phyloP scores from a whole-genome alignment of 2,888 invertebrate species.

The Nemurella pictetii region DNA sequence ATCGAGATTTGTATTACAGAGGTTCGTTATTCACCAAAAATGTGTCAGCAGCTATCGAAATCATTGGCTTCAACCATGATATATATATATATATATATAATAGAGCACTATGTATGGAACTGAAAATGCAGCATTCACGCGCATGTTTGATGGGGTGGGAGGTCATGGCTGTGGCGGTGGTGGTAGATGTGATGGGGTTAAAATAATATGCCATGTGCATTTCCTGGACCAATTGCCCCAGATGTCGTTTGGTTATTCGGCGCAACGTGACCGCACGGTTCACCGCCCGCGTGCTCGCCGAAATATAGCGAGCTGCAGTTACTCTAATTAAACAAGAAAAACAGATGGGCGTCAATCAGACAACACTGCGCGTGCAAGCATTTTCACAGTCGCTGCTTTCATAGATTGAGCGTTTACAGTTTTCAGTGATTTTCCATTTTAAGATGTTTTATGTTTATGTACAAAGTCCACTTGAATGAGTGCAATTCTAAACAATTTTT shows the following conservation, averaged over 20 bases:
- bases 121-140: background rate
- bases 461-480: background rate
- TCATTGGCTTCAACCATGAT: too few relatives aligned
- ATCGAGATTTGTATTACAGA: too few relatives aligned
- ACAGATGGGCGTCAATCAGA: background rate
- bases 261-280: background rate
- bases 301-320: background rate
- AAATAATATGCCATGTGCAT: background rate
- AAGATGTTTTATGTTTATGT: background rate
- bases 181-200: background rate
- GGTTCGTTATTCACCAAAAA: too few relatives aligned
- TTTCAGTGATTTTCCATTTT: background rate
- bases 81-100: too few relatives aligned
- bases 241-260: background rate
- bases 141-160: background rate
- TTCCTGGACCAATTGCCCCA: background rate
- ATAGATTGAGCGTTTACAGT: background rate
- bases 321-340: background rate
- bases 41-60: too few relatives aligned
- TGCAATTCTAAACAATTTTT: background rate
- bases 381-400: background rate
- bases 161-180: background rate
- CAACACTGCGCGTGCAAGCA: background rate
- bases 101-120: too few relatives aligned
- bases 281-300: background rate